Evolutionary conservation across 2,113 vertebrate species (phyloP).

Genomic region (Scortum barcoo): DNA sequence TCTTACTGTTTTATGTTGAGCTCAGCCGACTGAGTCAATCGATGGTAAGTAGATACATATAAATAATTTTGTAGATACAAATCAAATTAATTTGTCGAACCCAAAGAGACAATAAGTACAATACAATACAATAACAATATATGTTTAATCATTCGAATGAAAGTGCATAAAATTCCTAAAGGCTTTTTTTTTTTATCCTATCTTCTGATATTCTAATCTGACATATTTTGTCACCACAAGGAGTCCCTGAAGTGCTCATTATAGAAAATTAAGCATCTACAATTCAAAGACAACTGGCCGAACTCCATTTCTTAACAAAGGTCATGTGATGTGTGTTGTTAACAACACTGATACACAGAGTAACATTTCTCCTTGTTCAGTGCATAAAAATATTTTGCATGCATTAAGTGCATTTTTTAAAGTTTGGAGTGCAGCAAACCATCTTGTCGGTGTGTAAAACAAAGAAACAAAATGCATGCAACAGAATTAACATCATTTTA

Average conservation of each 20-base stretch:
- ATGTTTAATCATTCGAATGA: not conserved
- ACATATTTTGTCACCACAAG: not conserved
- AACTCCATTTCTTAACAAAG: not conserved
- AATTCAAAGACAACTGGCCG: not conserved
- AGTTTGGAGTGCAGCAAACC: not conserved
- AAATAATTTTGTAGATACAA: not conserved
- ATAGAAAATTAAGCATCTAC: not conserved
- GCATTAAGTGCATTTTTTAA: not conserved
- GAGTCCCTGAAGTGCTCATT: not conserved
- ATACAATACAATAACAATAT: too few species aligned
- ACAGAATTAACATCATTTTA: not conserved
- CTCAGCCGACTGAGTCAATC: not conserved
- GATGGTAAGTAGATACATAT: not conserved
- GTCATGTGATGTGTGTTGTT: not conserved
- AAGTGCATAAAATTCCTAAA: not conserved
- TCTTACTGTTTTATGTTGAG: not conserved
- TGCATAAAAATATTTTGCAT: not conserved
- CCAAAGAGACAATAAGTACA: not conserved
- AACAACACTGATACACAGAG: not conserved
- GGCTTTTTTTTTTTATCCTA: not conserved
- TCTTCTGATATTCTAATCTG: not conserved
- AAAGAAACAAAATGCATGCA: not conserved
- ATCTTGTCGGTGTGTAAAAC: not conserved
- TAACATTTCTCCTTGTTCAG: not conserved
- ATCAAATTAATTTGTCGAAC: not conserved